Conservation (phyloP, 2,113 vertebrate species). For the Xiphophorus maculatus region DNA sequence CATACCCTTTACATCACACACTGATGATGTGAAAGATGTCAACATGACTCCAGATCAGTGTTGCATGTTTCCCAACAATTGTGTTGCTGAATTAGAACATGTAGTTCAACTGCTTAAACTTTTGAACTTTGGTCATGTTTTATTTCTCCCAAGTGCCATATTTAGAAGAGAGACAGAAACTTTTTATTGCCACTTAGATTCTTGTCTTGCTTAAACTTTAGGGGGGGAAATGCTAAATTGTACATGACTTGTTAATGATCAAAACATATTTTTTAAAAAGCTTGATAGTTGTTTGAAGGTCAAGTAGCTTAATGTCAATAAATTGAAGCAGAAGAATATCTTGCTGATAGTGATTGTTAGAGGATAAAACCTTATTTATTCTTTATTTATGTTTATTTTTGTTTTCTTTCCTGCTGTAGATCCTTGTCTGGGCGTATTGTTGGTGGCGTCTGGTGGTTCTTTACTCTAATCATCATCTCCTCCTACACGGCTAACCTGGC, state of each 20-base stretch:
- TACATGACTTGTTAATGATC: too few relatives aligned
- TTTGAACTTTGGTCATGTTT: not conserved
- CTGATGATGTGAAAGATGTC: slow-evolving; percentile 24
- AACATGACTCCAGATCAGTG: slow-evolving; percentile 23
- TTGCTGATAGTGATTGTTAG: not conserved
- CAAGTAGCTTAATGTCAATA: not conserved
- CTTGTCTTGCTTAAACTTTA: too few relatives aligned
- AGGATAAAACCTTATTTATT: too few relatives aligned
- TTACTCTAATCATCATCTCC: slow-evolving; percentile 99
- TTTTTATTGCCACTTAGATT: too few relatives aligned
- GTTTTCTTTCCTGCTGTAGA: slow-evolving; percentile 78
- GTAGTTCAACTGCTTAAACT: not conserved
- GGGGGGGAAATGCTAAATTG: too few relatives aligned
- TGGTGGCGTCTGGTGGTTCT: slow-evolving; percentile 99
- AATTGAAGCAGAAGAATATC: not conserved
- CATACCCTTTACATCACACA: slow-evolving; percentile 22
- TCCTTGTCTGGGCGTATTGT: slow-evolving; percentile 99
- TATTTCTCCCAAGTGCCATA: not conserved
- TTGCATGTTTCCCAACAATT: not conserved
- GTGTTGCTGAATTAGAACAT: not conserved
- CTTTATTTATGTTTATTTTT: slow-evolving; percentile 42
- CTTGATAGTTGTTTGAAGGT: not conserved
- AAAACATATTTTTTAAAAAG: too few relatives aligned
- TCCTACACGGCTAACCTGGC: slow-evolving; percentile 99
- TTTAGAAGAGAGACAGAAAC: not conserved